Base-by-base conservation (phyloP, 2,888 invertebrate species). In the Nephrotoma appendiculata region DNA sequence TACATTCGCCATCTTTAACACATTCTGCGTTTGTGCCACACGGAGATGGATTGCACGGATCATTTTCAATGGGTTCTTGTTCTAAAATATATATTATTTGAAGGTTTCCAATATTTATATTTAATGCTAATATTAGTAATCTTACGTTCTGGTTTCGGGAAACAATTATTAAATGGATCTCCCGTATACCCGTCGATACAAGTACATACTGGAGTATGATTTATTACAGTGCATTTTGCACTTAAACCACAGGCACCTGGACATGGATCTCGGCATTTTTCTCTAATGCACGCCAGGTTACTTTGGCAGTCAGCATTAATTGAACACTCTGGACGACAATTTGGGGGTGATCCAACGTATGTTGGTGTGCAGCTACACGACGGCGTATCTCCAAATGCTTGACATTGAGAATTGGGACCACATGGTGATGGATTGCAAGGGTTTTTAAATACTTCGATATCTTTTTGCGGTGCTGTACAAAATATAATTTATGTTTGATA, bases 181-280 rank as follows among this genome's bases (percentile, higher is more conserved):
- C 94, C 94, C 11, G 92, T 92, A 87, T 92, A 93, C 71, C 92
- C 92, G 89, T 93, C 93, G 71, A 92, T 90, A 89, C 96, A 96
- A 89, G 94, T 95, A 90, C 97, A 97, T 87, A 95, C 94, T 0
- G 96, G 96, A 89, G 95, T 94, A 90, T 97, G 96, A 90, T 95
- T 95, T 87, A 95, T 94, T 19, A 96, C 96, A 88, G 94, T 92
- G 89, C 97, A 97, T 89, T 94, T 93, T 9, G 96, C 95, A 89
- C 94, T 95, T 87, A 94, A 92, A 85, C 96, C 96, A 90, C 96
- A 96, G 41, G 95, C 95, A 87, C 96, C 96, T 87, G 95, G 95
- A 89, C 96, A 96, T 44, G 95, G 95, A 90, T 96, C 95, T 41
- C 92, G 92, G 89, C 96, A 96, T 90, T 94, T 95, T 91, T 94